phyloP scores from a whole-genome alignment of 2,888 invertebrate species.

The Pherbina coryleti region DNA sequence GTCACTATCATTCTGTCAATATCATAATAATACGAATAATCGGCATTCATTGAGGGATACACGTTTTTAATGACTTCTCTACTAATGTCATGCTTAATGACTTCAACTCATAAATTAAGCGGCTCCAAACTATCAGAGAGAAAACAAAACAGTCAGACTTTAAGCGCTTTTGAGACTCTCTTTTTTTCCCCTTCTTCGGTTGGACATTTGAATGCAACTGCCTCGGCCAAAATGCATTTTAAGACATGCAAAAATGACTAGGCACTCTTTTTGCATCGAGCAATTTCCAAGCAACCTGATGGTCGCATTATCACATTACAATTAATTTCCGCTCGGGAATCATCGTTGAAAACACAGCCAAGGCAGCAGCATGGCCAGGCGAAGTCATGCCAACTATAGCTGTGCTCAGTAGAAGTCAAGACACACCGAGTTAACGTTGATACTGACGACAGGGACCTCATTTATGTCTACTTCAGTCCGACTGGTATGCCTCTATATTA shows the following conservation, averaged over 20 bases:
- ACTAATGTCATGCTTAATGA: conserved; percentile 20
- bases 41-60: not conserved
- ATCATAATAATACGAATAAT: too few species aligned
- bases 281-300: conserved; percentile 12
- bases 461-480: not conserved
- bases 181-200: not conserved
- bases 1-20: too few species aligned
- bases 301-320: conserved; percentile 12
- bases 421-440: not conserved
- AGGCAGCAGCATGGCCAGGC: not conserved
- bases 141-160: not conserved
- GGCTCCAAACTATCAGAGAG: not conserved
- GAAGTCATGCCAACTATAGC: not conserved
- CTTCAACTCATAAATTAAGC: conserved; percentile 22
- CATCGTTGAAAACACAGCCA: not conserved
- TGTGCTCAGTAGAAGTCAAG: not conserved
- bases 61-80: not conserved
- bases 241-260: not conserved
- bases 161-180: not conserved
- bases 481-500: not conserved
- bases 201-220: not conserved
- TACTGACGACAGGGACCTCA: not conserved
- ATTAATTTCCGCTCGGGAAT: conserved; percentile 30
- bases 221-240: not conserved
- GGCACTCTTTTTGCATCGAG: not conserved